Evolutionary conservation across 2,113 vertebrate genomes (phyloP).

Genomic region (Pagrus major): DNA sequence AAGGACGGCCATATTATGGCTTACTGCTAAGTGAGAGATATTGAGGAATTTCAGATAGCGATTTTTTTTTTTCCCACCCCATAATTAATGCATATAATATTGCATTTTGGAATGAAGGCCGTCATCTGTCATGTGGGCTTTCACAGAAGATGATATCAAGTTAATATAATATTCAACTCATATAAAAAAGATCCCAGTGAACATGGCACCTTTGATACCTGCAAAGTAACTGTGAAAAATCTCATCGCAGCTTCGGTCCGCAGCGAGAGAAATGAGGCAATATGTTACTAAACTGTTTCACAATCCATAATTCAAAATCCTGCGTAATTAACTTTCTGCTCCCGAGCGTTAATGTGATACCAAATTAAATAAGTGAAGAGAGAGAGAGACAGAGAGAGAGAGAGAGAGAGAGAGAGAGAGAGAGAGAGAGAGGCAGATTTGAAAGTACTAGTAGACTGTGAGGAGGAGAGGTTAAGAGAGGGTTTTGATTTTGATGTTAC

Average conservation of each 20-base stretch:
- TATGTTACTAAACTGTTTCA: slow-evolving; percentile 60
- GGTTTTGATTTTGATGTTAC: no score
- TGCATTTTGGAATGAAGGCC: slow-evolving; percentile 45
- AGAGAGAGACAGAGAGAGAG: slow-evolving; percentile 6
- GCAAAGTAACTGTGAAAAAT: slow-evolving; percentile 55
- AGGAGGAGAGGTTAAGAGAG: not conserved
- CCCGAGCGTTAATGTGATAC: slow-evolving; percentile 59
- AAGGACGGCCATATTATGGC: not conserved
- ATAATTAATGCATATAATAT: slow-evolving; percentile 53
- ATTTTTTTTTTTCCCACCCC: not conserved
- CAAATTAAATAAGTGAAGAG: slow-evolving; percentile 61
- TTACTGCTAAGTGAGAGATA: slow-evolving; percentile 17
- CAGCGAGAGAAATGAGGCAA: slow-evolving; percentile 62
- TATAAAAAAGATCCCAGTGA: slow-evolving; percentile 43
- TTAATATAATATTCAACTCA: slow-evolving; percentile 61
- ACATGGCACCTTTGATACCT: slow-evolving; percentile 62
- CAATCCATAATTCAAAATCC: slow-evolving; percentile 73
- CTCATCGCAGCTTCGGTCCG: slow-evolving; percentile 37
- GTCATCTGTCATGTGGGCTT: slow-evolving; percentile 45
- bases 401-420: not conserved
- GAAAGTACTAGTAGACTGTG: no score
- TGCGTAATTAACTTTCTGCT: slow-evolving; percentile 72
- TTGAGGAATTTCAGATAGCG: slow-evolving; percentile 20
- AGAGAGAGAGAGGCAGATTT: slow-evolving; percentile 1
- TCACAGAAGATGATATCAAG: slow-evolving; percentile 62